Evolutionary conservation across 2,797 vertebrate genomes (phyloP), one percentile per base, ranked within the genome.

Genomic region (Hyperoplus immaculatus): DNA sequence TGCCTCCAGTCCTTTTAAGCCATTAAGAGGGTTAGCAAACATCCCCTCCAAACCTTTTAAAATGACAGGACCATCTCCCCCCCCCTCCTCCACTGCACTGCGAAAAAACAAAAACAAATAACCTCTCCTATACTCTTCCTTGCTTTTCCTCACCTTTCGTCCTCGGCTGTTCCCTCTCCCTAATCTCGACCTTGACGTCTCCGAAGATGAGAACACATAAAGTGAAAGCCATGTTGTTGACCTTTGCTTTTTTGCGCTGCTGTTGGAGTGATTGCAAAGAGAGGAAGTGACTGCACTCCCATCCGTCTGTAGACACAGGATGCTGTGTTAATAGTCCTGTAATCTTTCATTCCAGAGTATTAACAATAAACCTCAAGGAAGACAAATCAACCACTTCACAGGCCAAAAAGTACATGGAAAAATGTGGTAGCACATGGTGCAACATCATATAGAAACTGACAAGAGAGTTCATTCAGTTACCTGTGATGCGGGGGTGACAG

Each of bases 21-120:
- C 92, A 89, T 94, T 93, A 93, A 91, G 84, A 85, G 81, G 75
- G 85, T 87, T 86, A 88, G 86, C 84, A 92, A 93, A 94, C 90
- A 92, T 89, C 91, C 91, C 87, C 76, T 80, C 11, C 47, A 85
- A 92, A 80, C 82, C 70, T 85, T 79, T 93, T 83, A 91, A 92
- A 92, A 93, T 72, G 84, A 87, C 83, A 90, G 63, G 60, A 79
- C 68, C 65, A 38, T 69, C 83, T 58, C 58, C 16, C 18, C 57
- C 21, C 75, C 16, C 62, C 50, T 16, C 16, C 53, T 62, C 50
- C 46, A 66, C 29, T 29, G 3, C 29, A 29, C 29, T 29, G 29
- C 29, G 3, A 29, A 29, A 29, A 29, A 80, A 72, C 74, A 11
- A 81, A 86, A 80, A 68, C 75, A 91, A 91, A 88, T 65, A 81